Conservation (phyloP, 2,113 vertebrate genomes). For the Elephantulus edwardii region DNA sequence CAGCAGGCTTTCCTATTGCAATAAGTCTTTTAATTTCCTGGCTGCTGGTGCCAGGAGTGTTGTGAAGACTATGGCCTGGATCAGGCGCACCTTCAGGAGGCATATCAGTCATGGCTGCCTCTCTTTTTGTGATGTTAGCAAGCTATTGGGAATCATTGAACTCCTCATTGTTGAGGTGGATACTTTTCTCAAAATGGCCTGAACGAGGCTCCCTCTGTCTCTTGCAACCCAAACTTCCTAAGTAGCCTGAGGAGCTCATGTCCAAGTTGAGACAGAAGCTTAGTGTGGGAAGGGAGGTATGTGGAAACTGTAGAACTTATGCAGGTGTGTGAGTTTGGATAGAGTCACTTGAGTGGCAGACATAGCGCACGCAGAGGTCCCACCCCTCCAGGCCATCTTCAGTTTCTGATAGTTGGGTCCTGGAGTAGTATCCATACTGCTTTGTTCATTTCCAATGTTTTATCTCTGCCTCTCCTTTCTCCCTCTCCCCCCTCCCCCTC, state of each 20-base stretch:
- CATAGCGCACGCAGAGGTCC: not conserved
- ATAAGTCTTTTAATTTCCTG: no score
- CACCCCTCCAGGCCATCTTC: not conserved
- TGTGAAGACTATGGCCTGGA: no score
- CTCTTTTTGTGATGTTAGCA: constrained; percentile 33
- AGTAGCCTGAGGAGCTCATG: not conserved
- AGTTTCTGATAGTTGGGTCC: not conserved
- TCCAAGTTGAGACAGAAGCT: not conserved
- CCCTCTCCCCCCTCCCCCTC: not conserved
- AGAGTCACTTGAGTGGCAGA: not conserved
- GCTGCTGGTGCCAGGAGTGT: no score
- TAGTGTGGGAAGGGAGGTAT: not conserved
- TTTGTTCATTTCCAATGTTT: not conserved
- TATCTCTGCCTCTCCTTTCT: not conserved
- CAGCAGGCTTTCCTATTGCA: no score
- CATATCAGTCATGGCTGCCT: constrained; percentile 1
- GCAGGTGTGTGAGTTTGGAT: not conserved
- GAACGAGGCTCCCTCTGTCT: constrained; percentile 5
- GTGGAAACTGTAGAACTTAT: constrained; percentile 3
- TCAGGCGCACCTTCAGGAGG: no score
- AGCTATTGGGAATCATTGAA: not conserved
- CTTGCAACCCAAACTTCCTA: constrained; percentile 21
- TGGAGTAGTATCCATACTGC: not conserved
- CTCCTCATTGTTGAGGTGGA: not conserved
- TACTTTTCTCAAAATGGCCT: not conserved